Evolutionary conservation across 2,113 vertebrate species (phyloP).

Genomic region (Zosterops japonicus): DNA sequence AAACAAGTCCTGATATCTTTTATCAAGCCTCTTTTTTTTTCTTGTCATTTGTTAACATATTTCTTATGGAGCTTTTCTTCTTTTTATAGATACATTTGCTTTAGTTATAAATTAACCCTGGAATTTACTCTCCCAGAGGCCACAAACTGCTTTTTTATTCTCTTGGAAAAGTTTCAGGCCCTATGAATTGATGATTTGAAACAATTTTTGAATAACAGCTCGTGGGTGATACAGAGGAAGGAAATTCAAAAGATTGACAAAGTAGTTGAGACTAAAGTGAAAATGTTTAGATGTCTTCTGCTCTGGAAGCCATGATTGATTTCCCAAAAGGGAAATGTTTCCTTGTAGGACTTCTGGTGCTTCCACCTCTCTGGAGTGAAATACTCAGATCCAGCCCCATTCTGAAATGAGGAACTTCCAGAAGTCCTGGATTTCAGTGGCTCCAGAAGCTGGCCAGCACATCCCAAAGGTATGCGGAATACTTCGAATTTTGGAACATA

Average conservation of each 20-base stretch:
- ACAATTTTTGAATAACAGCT: neutral
- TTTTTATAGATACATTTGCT: conserved; percentile 78
- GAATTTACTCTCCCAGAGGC: conserved; percentile 60
- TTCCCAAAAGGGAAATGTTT: neutral
- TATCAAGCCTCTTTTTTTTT: conserved; percentile 64
- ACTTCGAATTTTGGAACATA: neutral
- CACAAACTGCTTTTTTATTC: conserved; percentile 46
- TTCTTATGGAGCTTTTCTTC: conserved; percentile 72
- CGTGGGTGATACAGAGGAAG: neutral
- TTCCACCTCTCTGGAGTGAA: neutral
- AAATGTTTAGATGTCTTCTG: neutral
- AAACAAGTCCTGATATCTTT: conserved; percentile 74
- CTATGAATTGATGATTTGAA: conserved; percentile 6
- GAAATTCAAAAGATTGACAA: neutral
- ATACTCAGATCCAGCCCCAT: neutral
- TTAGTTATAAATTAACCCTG: conserved; percentile 82
- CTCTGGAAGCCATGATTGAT: neutral
- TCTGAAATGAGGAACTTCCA: neutral
- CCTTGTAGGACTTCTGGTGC: neutral
- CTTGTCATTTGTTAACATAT: conserved; percentile 70
- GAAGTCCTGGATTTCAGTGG: neutral
- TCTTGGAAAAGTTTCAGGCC: conserved; percentile 25
- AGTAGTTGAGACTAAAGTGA: neutral
- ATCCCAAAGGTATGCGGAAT: neutral
- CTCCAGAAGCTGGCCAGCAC: neutral